A percentile compares a stretch with the other conserved stretches of the same genome.
phyloP scores from a whole-genome alignment of 2,888 invertebrate genomes.

The Criorhina ranunculi region DNA sequence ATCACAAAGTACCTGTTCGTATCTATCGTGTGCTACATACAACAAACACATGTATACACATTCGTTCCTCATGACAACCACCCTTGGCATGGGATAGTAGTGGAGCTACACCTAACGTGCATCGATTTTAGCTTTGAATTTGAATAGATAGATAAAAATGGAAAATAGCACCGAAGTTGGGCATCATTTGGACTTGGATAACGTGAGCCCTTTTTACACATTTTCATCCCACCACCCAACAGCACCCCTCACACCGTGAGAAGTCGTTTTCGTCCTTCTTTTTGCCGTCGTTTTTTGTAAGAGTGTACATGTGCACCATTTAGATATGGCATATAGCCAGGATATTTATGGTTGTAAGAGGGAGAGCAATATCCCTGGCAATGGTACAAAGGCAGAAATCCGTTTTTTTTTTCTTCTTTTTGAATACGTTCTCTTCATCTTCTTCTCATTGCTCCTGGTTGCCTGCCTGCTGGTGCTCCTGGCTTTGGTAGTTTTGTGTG shows the following conservation, averaged over 20 bases:
- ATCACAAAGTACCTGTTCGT: slow-evolving; percentile 72
- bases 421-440: neutral
- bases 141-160: slow-evolving; percentile 75
- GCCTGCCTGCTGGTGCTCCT: too few relatives aligned
- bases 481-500: slow-evolving; percentile 71
- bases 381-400: slow-evolving; percentile 66
- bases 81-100: slow-evolving; percentile 28
- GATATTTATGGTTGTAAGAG: slow-evolving; percentile 70
- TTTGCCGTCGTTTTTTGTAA: slow-evolving; percentile 13
- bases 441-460: slow-evolving; percentile 55
- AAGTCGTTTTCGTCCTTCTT: slow-evolving; percentile 9
- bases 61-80: neutral
- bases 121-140: slow-evolving; percentile 76
- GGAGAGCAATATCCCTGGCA: slow-evolving; percentile 61
- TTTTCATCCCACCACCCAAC: slow-evolving; percentile 37
- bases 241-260: neutral
- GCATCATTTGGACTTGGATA: slow-evolving; percentile 69
- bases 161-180: slow-evolving; percentile 55
- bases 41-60: slow-evolving; percentile 31
- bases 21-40: too few relatives aligned
- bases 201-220: slow-evolving; percentile 64
- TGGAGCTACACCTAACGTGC: slow-evolving; percentile 45
- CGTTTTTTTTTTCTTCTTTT: slow-evolving; percentile 31
- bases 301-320: slow-evolving; percentile 70
- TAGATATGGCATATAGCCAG: slow-evolving; percentile 72